Evolutionary conservation across 2,113 vertebrate genomes (phyloP), one percentile per base, ranked within the genome.

Genomic region (Actinemys pallida): DNA sequence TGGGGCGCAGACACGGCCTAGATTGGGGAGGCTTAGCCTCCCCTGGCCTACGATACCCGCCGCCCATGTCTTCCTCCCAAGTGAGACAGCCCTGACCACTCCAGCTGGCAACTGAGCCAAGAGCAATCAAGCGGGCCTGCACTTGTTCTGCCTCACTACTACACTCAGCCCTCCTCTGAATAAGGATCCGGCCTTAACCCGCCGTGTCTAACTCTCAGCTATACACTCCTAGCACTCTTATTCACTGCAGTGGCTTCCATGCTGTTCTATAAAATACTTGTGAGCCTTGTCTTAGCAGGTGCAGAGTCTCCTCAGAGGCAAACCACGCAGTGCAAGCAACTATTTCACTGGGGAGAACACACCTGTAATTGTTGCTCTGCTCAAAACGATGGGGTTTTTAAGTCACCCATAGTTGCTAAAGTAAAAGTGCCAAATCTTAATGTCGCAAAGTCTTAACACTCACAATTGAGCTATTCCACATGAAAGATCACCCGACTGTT

Each of bases 401-500:
- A 95, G 95, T 81, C 93, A 94, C 22, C 93, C 78, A 83, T 22
- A 65, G 93, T 82, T 39, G n/a, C 65, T 39, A 20, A 39, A 10
- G n/a, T 20, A 72, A 39, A 91, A 93, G 90, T 85, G 85, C 65
- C 56, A 78, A 83, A 79, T 91, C 91, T 27, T 57, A 80, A 88
- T 59, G 79, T 84, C 91, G 84, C 81, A 88, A 94, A 93, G 49
- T 53, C 78, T 90, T 91, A 27, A 47, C 2, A 14, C 42, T 95
- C 57, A 31, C n/a, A 82, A 92, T 0, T 87, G 62, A 93, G 29
- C 62, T 42, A 25, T 89, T 88, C 82, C 82, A 87, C 31, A 59
- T 72, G 88, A 90, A 95, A 95, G 94, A 87, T 92, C 85, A 83
- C 65, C 95, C 92, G 65, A 86, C 93, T 90, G 87, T 91, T 92